phyloP scores from a whole-genome alignment of 1,140 invertebrate genomes.

The Drosophila micromelanica region DNA sequence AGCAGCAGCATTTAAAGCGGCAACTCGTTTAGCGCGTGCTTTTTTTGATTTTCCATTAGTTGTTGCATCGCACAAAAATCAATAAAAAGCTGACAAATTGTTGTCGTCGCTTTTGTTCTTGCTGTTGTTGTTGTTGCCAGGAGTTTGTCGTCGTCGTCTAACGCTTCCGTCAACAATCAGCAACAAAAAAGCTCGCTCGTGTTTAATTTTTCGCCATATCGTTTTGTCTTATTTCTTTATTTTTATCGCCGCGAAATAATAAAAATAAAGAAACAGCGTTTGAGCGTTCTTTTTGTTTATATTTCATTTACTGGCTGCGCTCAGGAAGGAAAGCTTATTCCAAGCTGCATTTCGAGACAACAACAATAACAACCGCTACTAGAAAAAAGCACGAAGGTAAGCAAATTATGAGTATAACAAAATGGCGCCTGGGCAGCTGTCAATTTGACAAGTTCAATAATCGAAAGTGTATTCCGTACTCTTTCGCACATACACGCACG shows the following conservation, averaged over 20 bases:
- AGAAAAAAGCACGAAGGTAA: constrained; percentile 8
- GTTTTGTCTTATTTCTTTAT: constrained; percentile 29
- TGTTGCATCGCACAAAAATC: constrained; percentile 67
- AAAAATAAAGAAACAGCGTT: constrained; percentile 3
- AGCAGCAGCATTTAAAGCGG: constrained; percentile 23
- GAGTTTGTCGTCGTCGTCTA: constrained; percentile 43
- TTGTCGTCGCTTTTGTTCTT: constrained; percentile 30
- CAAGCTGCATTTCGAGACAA: constrained; percentile 38
- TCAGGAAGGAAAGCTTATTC: constrained; percentile 25
- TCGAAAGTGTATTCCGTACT: constrained; percentile 68
- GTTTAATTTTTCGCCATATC: constrained; percentile 25
- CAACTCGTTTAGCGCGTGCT: constrained; percentile 31
- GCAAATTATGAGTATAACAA: constrained; percentile 18
- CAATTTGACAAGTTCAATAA: constrained; percentile 72
- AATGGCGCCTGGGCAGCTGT: constrained; percentile 35
- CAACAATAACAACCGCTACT: constrained; percentile 2
- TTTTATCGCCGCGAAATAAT: constrained; percentile 3
- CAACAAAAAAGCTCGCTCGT: constrained; percentile 27
- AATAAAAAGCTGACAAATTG: constrained; percentile 65
- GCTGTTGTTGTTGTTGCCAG: constrained; percentile 40
- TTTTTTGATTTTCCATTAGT: constrained; percentile 42
- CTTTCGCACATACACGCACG: constrained; percentile 32
- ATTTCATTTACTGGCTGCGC: constrained; percentile 16
- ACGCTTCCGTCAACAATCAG: constrained; percentile 69
- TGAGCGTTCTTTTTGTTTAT: constrained; percentile 28